Base-by-base conservation (phyloP, 2,888 invertebrate species). In the Perithous albicinctus region DNA sequence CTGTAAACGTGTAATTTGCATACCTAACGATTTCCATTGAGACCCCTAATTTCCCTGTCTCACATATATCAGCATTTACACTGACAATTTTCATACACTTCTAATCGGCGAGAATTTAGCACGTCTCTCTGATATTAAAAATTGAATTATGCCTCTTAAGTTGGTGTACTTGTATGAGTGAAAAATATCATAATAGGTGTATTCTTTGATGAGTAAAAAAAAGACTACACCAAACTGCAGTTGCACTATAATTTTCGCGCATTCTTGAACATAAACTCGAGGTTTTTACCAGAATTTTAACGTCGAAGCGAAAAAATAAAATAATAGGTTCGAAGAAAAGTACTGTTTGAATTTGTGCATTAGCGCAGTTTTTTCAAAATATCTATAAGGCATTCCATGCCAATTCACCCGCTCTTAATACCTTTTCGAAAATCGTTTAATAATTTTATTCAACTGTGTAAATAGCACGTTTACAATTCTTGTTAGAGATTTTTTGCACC, bases 11-110 rank as follows among this genome's bases (percentile, higher is more conserved):
- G 35, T 7, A 59, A 59, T 59, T 59, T 59, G 32, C 59, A 59
- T 59, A 59, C 18, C 18, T 59, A 59, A 59, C 35, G 32, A 59
- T 59, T 32, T 59, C 29, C 59, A 59, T 32, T 32, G 29, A 32
- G 32, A 59, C 59, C 59, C 59, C 32, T 59, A 23, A 59, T 59
- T 59, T 32, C 8, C 32, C 32, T 32, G 59, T 59, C 59, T 59
- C 32, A 7, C 32, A 23, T 51, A n/a, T n/a, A 18, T 18, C 18
- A 20, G 48, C 32, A 10, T 29, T 6, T 32, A 18, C 32, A 15
- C 59, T 32, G 59, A 59, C 59, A 59, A 59, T 59, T 32, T n/a
- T 7, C 18, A 32, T 32, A 18, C 59, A 15, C 32, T 59, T 32
- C 18, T 32, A 32, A 59, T 59, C 32, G 15, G 7, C 59, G 32